phyloP scores from a whole-genome alignment of 2,113 vertebrate species.

The Crotalus horridus region DNA sequence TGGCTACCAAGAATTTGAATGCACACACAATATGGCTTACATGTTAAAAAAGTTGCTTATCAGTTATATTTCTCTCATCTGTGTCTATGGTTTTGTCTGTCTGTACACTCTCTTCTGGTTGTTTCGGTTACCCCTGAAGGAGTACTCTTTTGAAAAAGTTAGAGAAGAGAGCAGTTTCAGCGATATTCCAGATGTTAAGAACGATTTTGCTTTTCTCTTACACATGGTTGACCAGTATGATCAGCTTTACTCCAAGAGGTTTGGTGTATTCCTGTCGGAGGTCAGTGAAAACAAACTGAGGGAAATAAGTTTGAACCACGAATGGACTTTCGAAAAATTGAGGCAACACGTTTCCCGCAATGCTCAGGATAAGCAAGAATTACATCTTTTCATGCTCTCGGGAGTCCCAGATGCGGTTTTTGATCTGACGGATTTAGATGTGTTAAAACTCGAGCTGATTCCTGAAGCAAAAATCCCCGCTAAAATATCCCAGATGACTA shows the following conservation, averaged over 20 bases:
- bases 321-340: constrained; percentile 96
- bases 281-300: constrained; percentile 97
- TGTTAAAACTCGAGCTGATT: constrained; percentile 93
- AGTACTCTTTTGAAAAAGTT: constrained; percentile 97
- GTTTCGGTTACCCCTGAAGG: constrained; percentile 91
- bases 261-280: constrained; percentile 94
- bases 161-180: constrained; percentile 98
- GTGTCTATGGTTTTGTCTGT: constrained; percentile 91
- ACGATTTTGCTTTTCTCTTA: constrained; percentile 96
- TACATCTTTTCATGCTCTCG: constrained; percentile 94
- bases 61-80: constrained; percentile 96
- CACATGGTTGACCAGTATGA: constrained; percentile 99
- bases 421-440: constrained; percentile 91
- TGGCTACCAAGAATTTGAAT: constrained; percentile 87
- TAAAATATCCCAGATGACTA: constrained; percentile 96
- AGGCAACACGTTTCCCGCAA: constrained; percentile 92
- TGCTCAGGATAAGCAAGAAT: constrained; percentile 87
- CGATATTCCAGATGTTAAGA: constrained; percentile 97
- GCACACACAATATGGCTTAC: constrained; percentile 98
- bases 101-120: constrained; percentile 97
- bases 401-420: constrained; percentile 94
- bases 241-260: constrained; percentile 94
- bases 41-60: constrained; percentile 95
- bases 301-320: constrained; percentile 93
- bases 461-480: constrained; percentile 94